Conservation (phyloP, 1,140 invertebrate genomes). For the Lineus longissimus region DNA sequence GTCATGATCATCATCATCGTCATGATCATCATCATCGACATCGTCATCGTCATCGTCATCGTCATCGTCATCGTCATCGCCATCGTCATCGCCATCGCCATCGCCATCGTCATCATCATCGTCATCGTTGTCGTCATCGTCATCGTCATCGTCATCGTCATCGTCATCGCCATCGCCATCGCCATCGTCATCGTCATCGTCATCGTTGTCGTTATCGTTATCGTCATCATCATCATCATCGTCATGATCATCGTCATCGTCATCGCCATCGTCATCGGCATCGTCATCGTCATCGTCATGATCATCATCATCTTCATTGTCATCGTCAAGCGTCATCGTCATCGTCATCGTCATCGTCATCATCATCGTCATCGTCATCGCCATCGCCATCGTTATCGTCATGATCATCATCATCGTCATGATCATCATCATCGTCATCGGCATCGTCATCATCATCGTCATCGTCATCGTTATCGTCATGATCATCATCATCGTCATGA, state of each 20-base stretch:
- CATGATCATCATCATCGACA: constrained; percentile 9
- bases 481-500: no score
- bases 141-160: constrained; percentile 8
- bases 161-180: constrained; percentile 5
- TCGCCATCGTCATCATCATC: constrained; percentile 10
- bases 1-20: no score
- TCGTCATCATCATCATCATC: constrained; percentile 9
- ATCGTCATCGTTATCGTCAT: no score
- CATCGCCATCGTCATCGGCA: no score
- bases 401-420: no score
- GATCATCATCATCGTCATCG: no score
- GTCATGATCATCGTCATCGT: no score
- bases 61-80: constrained; percentile 5
- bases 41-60: constrained; percentile 9
- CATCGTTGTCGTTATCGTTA: background rate
- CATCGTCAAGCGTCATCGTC: no score
- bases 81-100: constrained; percentile 7
- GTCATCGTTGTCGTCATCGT: constrained; percentile 6
- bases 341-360: no score
- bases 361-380: background rate
- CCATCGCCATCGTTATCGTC: background rate
- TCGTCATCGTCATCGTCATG: no score
- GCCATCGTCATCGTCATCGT: constrained; percentile 6
- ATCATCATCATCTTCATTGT: no score
- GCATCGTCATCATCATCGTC: no score